These are phyloP conservation scores for Thyatira batis DNA, from an alignment of 2,888 invertebrate genomes.

Conservation along the genomic window DNA sequence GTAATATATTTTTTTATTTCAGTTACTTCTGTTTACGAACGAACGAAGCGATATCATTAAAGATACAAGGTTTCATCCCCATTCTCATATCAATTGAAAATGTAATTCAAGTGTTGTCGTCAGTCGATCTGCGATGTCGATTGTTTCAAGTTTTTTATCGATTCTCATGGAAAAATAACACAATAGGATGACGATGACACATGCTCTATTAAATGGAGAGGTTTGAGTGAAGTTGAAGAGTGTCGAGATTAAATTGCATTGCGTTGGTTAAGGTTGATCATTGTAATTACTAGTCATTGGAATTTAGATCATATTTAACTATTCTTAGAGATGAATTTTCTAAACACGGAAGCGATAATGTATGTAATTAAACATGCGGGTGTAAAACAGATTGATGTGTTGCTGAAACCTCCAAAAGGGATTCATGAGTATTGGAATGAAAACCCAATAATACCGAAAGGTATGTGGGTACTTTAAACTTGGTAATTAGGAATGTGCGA, in stretches of 20 bases:
- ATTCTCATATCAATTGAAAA: constrained; percentile 10
- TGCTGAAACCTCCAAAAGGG: background rate
- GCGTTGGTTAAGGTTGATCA: background rate
- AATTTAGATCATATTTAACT: no score
- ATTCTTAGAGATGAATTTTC: no score
- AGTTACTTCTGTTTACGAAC: no score
- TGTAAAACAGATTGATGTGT: background rate
- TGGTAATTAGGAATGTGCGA: no score
- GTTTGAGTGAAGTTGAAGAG: constrained; percentile 4
- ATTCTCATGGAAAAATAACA: constrained; percentile 45
- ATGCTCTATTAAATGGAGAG: constrained; percentile 7
- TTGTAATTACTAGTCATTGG: background rate
- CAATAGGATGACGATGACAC: constrained; percentile 37
- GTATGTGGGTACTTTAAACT: no score
- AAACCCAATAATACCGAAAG: no score
- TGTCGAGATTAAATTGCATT: background rate
- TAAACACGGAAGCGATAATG: background rate
- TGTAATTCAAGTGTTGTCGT: constrained; percentile 6
- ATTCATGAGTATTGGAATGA: no score
- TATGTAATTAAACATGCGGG: background rate
- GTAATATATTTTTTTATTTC: no score
- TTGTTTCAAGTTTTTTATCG: constrained; percentile 40
- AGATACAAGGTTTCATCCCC: constrained; percentile 2
- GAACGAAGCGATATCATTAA: no score
- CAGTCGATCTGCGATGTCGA: constrained; percentile 4